Evolutionary conservation across 2,888 invertebrate genomes (phyloP).

Genomic region (Drosophila fulvimacula): DNA sequence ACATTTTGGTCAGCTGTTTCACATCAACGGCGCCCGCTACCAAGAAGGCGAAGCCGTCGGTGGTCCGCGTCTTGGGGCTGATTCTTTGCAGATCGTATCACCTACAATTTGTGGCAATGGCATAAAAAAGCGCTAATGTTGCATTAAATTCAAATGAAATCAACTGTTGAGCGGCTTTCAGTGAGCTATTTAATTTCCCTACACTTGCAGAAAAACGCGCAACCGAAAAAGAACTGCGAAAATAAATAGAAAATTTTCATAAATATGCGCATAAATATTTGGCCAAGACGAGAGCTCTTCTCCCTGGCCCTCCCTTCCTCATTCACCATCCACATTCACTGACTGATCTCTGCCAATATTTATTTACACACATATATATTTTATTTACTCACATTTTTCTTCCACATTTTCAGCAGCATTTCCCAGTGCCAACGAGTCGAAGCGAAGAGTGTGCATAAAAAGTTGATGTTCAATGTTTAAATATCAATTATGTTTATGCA

Average conservation of each 20-base stretch:
- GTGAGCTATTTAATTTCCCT: constrained; percentile 76
- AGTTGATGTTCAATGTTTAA: constrained; percentile 35
- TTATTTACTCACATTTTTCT: constrained; percentile 40
- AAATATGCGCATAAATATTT: constrained; percentile 65
- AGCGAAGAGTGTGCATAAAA: constrained; percentile 37
- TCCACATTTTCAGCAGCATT: constrained; percentile 14
- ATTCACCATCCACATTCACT: constrained; percentile 2
- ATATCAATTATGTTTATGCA: constrained; percentile 50
- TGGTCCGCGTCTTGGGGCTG: constrained; percentile 45
- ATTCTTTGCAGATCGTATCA: constrained; percentile 57
- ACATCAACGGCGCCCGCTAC: constrained; percentile 71
- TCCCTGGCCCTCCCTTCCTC: neutral
- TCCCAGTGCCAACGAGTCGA: constrained; percentile 30
- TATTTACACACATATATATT: constrained; percentile 47
- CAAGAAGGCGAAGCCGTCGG: constrained; percentile 51
- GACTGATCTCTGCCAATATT: constrained; percentile 39
- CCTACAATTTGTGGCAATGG: constrained; percentile 50
- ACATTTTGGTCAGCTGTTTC: constrained; percentile 75
- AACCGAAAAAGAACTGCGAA: constrained; percentile 15
- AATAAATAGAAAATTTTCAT: constrained; percentile 61
- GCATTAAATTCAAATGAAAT: constrained; percentile 79
- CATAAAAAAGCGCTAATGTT: constrained; percentile 74
- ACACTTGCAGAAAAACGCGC: constrained; percentile 33
- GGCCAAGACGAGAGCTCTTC: constrained; percentile 26
- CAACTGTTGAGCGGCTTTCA: constrained; percentile 78